phyloP scores from a whole-genome alignment of 2,888 invertebrate genomes.

The Polia nebulosa region DNA sequence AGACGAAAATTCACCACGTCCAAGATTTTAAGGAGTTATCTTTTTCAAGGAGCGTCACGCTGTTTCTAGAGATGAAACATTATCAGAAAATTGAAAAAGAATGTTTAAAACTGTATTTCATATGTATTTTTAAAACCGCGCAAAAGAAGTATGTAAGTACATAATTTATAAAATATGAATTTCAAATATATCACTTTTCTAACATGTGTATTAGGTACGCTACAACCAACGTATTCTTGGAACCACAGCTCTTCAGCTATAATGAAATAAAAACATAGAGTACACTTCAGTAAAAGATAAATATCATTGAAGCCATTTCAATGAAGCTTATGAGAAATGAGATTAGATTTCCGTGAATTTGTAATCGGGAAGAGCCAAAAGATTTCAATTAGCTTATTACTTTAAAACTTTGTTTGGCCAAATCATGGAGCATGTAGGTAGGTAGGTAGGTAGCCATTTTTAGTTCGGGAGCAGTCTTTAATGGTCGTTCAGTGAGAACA shows the following conservation, averaged over 20 bases:
- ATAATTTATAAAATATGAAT: background rate
- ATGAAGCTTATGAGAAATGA: conserved; percentile 10
- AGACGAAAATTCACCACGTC: conserved; percentile 68
- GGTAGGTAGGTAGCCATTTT: conserved; percentile 62
- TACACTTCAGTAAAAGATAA: background rate
- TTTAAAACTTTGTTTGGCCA: conserved; percentile 28
- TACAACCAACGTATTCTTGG: background rate
- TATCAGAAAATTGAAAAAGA: conserved; percentile 5
- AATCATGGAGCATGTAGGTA: conserved; percentile 61
- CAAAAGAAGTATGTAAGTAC: background rate
- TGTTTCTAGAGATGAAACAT: conserved; percentile 12
- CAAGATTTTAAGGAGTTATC: conserved; percentile 60
- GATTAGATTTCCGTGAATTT: conserved; percentile 26
- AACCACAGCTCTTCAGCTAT: background rate
- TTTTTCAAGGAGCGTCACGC: conserved; percentile 44
- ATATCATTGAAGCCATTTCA: conserved; percentile 25
- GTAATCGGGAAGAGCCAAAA: conserved; percentile 23
- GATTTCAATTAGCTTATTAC: conserved; percentile 25
- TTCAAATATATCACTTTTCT: background rate
- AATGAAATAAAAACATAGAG: conserved; percentile 9
- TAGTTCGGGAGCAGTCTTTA: conserved; percentile 73
- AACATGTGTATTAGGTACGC: background rate
- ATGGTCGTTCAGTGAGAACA: conserved; percentile 72
- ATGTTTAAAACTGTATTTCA: background rate
- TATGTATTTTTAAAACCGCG: background rate